These are phyloP conservation scores for Heterocephalus glaber DNA, from an alignment of 2,113 vertebrate species.

Conservation along the genomic window DNA sequence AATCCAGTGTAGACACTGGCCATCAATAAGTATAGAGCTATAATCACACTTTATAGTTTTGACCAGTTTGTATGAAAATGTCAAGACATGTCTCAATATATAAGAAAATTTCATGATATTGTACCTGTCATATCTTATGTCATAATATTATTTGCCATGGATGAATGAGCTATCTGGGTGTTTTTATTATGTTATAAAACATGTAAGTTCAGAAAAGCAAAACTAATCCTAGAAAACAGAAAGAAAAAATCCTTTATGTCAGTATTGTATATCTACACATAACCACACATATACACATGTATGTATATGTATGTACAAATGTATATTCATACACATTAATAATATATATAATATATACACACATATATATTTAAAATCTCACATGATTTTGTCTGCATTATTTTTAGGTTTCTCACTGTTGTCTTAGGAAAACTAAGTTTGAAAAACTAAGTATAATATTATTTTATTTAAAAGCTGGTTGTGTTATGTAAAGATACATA, in stretches of 20 bases:
- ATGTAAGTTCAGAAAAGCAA: neutral
- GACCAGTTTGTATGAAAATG: neutral
- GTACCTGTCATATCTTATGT: neutral
- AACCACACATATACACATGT: neutral
- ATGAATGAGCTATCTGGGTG: neutral
- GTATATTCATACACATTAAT: neutral
- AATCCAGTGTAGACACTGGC: neutral
- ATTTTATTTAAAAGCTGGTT: neutral
- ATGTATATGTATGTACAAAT: neutral
- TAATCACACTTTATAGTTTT: neutral
- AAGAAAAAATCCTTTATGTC: neutral
- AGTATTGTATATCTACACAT: neutral
- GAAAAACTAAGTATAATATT: neutral
- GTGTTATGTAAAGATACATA: neutral
- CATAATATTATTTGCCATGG: neutral
- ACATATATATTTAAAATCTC: neutral
- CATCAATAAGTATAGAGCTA: neutral
- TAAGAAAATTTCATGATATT: neutral
- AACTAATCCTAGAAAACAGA: neutral
- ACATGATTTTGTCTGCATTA: neutral
- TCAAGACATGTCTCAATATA: neutral
- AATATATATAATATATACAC: neutral
- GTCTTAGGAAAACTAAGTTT: conserved; percentile 1
- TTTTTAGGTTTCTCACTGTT: neutral
- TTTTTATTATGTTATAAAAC: conserved; percentile 13